Evolutionary conservation across 1,140 invertebrate genomes (phyloP), one percentile per base, ranked within the genome.

Genomic region (Amphibalanus amphitrite): DNA sequence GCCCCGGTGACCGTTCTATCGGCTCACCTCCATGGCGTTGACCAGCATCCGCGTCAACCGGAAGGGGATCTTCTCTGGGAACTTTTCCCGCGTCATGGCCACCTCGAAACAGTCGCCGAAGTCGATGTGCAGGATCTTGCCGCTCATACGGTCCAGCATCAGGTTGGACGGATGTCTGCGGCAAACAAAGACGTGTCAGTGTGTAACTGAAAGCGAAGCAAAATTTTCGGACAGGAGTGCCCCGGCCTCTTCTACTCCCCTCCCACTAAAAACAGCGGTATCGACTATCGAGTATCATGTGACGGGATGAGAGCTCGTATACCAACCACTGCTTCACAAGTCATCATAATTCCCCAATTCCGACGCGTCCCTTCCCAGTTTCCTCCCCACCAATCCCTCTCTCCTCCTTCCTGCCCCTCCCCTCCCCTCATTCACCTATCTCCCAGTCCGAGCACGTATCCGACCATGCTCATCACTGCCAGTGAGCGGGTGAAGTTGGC

Each of bases 101-200:
- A 99, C 97, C 83, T 99, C 97, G 81, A 99, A 99, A 80, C 97
- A 99, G 82, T 99, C 97, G 0, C 97, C 97, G 80, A 99, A 99
- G 81, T 99, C 97, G 74, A 99, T 99, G 77, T 99, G 97, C n/a
- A 99, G 82, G 75, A 99, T 97, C 83, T 99, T 99, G 0, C 97
- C 97, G 77, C 92, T 97, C 70, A 97, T 85, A 69, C 97, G 85
- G 79, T 99, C 95, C 76, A 99, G 81, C 97, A 99, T 99, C 30
- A 99, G 83, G 82, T 99, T 99, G 0, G 96, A 99, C 0, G 97
- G 97, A 85, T 99, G 97, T 69, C 65, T 67, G 65, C 20, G 20
- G 17, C 47, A 59, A 20, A 13, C 6, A 1, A 59, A 59, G 13
- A 59, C 17, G 23, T 59, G 13, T 59, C 17, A 20, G 10, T 23